Percentiles rank a stretch among this genome's conserved stretches.
Evolutionary conservation across 2,888 invertebrate species (phyloP).

Genomic region (Drosophila neotestacea): DNA sequence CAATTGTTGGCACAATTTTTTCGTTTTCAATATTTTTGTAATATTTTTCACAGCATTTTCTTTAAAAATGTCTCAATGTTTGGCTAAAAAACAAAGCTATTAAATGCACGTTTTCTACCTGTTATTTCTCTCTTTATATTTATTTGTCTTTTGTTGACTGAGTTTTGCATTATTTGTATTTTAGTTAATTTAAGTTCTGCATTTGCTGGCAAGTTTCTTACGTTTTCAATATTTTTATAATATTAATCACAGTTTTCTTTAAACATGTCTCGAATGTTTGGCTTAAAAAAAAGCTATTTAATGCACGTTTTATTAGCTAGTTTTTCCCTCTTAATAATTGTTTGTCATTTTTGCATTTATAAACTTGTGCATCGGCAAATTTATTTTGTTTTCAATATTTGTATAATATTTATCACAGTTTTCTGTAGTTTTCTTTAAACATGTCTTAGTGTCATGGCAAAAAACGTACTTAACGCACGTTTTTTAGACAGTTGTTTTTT

Average conservation of each 20-base stretch:
- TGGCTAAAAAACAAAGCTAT: background rate
- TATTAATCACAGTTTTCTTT: no score
- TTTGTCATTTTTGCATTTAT: conserved; percentile 18
- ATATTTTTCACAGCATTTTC: conserved; percentile 12
- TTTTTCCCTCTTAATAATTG: background rate
- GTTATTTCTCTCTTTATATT: background rate
- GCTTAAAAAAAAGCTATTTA: background rate
- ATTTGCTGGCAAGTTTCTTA: no score
- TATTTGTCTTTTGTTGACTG: conserved; percentile 17
- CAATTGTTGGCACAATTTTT: conserved; percentile 25
- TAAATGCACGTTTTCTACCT: conserved; percentile 32
- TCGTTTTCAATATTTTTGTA: conserved; percentile 49
- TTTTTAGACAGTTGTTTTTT: no score
- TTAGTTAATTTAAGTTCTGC: background rate
- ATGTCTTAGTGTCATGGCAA: no score
- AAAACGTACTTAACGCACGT: no score
- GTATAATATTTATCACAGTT: no score
- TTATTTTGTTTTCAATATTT: no score
- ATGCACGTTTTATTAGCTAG: conserved; percentile 31
- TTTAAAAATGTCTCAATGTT: conserved; percentile 15
- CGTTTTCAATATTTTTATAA: no score
- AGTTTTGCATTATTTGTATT: background rate
- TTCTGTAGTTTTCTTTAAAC: no score
- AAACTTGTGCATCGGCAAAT: no score
- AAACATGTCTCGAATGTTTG: background rate